Conservation (phyloP, 1,140 invertebrate species). For the Drosophila bipectinata region DNA sequence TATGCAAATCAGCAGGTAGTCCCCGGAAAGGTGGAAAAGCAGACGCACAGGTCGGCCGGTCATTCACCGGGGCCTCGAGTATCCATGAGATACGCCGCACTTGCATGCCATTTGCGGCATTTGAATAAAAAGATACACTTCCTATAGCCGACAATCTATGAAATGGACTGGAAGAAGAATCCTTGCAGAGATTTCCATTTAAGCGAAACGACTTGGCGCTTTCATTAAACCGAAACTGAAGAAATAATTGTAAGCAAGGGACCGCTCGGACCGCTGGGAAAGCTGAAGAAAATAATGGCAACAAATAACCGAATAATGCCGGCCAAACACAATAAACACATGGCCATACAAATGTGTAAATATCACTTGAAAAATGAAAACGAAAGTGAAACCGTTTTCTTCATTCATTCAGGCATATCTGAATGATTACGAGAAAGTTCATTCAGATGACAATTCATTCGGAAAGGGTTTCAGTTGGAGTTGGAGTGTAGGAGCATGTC, state of each 20-base stretch:
- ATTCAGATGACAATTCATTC: slow-evolving; percentile 31
- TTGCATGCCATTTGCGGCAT: slow-evolving; percentile 44
- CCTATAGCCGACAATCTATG: not conserved
- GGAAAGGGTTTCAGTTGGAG: slow-evolving; percentile 19
- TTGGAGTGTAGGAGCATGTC: slow-evolving; percentile 13
- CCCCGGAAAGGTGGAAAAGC: slow-evolving; percentile 21
- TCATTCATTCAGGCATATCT: slow-evolving; percentile 26
- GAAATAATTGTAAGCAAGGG: slow-evolving; percentile 48
- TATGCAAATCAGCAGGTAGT: slow-evolving; percentile 63
- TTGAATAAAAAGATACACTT: slow-evolving; percentile 38
- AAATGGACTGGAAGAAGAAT: not conserved
- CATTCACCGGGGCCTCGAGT: slow-evolving; percentile 40
- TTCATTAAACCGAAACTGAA: slow-evolving; percentile 44
- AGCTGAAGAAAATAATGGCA: slow-evolving; percentile 48
- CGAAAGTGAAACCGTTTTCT: slow-evolving; percentile 53
- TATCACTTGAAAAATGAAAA: slow-evolving; percentile 49
- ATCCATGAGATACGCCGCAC: slow-evolving; percentile 46
- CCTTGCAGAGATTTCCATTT: slow-evolving; percentile 38
- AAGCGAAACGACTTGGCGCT: slow-evolving; percentile 15
- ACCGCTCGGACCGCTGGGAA: slow-evolving; percentile 28
- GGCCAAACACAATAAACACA: slow-evolving; percentile 39
- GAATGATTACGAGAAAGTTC: slow-evolving; percentile 41
- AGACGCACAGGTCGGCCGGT: slow-evolving; percentile 30
- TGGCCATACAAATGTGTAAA: slow-evolving; percentile 41
- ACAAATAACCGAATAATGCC: slow-evolving; percentile 50